Evolutionary conservation across 2,113 vertebrate genomes (phyloP).

Genomic region (Myotis brandtii): DNA sequence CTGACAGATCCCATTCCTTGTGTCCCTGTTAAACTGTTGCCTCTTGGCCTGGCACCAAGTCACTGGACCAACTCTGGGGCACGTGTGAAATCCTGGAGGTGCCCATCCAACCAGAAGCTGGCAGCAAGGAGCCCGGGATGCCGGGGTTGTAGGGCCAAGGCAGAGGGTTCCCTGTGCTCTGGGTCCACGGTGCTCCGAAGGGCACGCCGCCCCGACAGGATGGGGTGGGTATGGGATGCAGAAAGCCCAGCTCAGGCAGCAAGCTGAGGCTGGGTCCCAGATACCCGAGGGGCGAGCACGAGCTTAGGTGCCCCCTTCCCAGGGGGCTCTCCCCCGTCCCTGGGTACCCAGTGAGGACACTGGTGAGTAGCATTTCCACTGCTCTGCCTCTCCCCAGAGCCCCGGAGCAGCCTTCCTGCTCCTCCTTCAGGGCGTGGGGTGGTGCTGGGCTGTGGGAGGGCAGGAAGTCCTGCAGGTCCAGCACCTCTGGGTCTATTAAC

Average conservation of each 20-base stretch:
- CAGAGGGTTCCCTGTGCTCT: too few species aligned
- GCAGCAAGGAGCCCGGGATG: not conserved
- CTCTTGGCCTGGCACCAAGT: not conserved
- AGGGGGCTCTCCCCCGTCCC: too few species aligned
- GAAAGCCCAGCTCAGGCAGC: not conserved
- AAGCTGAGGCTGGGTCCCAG: not conserved
- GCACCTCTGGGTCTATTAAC: too few species aligned
- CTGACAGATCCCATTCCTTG: not conserved
- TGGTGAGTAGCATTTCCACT: not conserved
- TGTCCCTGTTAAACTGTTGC: not conserved
- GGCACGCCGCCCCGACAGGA: not conserved
- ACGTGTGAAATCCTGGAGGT: not conserved
- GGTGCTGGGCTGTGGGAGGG: too few species aligned
- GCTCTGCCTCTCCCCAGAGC: too few species aligned
- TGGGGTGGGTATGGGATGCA: not conserved
- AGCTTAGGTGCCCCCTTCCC: not conserved
- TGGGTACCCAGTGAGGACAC: not conserved
- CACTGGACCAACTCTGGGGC: not conserved
- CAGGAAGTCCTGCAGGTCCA: too few species aligned
- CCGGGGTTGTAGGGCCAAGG: too few species aligned
- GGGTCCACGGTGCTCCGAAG: not conserved
- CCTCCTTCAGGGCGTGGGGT: not conserved
- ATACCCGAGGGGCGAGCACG: too few species aligned
- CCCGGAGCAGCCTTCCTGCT: too few species aligned
- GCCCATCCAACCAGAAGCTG: accelerated